Percentiles rank a stretch among this genome's conserved stretches.
Evolutionary conservation across 1,140 invertebrate genomes (phyloP).

Genomic region (Andrena cerasifolii): DNA sequence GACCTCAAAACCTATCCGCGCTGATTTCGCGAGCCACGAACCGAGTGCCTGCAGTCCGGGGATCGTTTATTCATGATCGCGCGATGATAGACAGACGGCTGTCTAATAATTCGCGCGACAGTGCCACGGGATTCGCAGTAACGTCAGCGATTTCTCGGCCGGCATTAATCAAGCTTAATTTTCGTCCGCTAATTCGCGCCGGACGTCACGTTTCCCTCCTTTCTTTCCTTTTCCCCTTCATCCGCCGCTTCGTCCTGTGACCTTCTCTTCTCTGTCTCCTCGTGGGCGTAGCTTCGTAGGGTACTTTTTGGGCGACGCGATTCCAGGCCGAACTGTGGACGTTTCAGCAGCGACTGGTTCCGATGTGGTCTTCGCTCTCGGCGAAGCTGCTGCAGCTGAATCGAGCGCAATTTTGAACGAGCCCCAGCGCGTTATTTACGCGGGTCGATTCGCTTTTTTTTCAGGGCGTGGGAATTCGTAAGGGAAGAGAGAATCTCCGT

Average conservation of each 20-base stretch:
- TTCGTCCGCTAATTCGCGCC: slow-evolving; percentile 33
- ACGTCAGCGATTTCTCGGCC: neutral
- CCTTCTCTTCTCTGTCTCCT: neutral
- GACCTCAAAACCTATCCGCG: slow-evolving; percentile 72
- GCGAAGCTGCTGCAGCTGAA: too few species aligned
- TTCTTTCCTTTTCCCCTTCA: neutral
- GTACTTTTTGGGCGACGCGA: neutral
- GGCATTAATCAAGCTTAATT: slow-evolving; percentile 36
- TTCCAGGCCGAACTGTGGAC: neutral
- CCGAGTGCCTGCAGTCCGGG: too few species aligned
- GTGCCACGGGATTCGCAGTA: neutral
- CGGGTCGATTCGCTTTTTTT: too few species aligned
- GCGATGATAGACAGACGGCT: slow-evolving; percentile 1
- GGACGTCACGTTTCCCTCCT: slow-evolving; percentile 24
- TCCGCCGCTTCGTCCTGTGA: too few species aligned
- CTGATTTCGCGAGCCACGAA: slow-evolving; percentile 57
- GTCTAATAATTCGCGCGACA: slow-evolving; percentile 23
- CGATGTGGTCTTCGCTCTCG: too few species aligned
- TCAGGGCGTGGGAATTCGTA: too few species aligned
- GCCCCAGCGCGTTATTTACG: too few species aligned
- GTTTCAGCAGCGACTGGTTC: neutral
- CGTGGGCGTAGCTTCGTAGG: neutral
- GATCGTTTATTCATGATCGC: too few species aligned
- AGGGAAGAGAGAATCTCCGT: too few species aligned
- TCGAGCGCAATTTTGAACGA: too few species aligned